Conservation (phyloP, 2,888 invertebrate species). For the Drosophila hamatofila region DNA sequence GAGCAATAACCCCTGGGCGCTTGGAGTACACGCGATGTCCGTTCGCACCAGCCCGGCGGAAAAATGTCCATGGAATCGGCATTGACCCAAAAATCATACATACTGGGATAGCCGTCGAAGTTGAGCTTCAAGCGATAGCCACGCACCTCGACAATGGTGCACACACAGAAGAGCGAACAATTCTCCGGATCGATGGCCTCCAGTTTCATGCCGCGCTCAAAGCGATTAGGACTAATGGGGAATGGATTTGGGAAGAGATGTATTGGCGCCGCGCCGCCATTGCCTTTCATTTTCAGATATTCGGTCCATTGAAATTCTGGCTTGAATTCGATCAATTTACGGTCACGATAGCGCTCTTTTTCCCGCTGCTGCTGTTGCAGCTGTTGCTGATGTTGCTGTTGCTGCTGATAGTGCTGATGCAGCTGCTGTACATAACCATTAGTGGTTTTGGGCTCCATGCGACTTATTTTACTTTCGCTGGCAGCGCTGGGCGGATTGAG, state of each 20-base stretch:
- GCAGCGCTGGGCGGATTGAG: slow-evolving; percentile 7
- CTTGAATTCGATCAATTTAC: slow-evolving; percentile 7
- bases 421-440: slow-evolving; percentile 15
- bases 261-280: slow-evolving; percentile 90
- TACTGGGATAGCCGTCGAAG: slow-evolving; percentile 95
- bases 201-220: slow-evolving; percentile 94
- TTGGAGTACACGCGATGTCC: slow-evolving; percentile 91
- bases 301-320: slow-evolving; percentile 92
- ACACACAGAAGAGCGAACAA: slow-evolving; percentile 94
- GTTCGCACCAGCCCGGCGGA: slow-evolving; percentile 97
- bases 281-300: slow-evolving; percentile 91
- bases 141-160: slow-evolving; percentile 92
- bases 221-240: slow-evolving; percentile 90
- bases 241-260: slow-evolving; percentile 92
- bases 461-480: slow-evolving; percentile 48
- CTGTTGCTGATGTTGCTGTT: slow-evolving; percentile 6
- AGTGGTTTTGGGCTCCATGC: slow-evolving; percentile 18
- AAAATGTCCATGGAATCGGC: slow-evolving; percentile 96
- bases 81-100: slow-evolving; percentile 97
- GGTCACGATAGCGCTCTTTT: slow-evolving; percentile 19
- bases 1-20: slow-evolving; percentile 90
- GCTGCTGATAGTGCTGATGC: slow-evolving; percentile 1
- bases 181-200: slow-evolving; percentile 98
- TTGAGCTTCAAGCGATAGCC: slow-evolving; percentile 94
- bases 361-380: slow-evolving; percentile 13